These are phyloP conservation scores for Circaetus cinerascens DNA, from an alignment of 2,113 vertebrate species.

Conservation along the genomic window DNA sequence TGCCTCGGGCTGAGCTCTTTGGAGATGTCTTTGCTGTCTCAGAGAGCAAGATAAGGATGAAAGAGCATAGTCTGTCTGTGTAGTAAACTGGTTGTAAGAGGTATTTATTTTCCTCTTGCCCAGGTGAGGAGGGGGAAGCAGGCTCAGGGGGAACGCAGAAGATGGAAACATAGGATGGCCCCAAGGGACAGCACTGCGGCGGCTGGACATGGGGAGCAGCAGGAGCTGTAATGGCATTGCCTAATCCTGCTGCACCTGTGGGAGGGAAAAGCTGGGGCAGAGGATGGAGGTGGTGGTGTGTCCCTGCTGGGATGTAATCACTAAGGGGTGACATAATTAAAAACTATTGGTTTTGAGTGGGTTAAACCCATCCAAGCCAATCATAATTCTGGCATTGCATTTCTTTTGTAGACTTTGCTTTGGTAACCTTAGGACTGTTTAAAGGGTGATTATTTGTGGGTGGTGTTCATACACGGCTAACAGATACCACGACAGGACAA, in stretches of 20 bases:
- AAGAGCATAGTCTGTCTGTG: neutral
- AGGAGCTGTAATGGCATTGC: neutral
- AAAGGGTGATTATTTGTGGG: neutral
- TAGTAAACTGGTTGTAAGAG: neutral
- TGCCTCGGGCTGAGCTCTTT: neutral
- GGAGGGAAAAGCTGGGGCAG: neutral
- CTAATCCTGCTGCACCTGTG: neutral
- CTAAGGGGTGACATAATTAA: neutral
- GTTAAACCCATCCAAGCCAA: neutral
- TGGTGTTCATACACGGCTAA: neutral
- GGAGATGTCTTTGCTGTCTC: neutral
- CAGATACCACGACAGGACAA: neutral
- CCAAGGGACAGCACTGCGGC: rapidly evolving
- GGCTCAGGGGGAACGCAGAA: neutral
- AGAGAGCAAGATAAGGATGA: neutral
- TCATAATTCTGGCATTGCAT: neutral
- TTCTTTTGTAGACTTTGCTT: neutral
- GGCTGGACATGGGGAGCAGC: rapidly evolving
- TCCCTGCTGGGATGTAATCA: neutral
- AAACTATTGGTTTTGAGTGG: neutral
- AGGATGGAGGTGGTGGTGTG: neutral
- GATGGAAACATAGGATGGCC: neutral
- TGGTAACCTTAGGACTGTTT: neutral
- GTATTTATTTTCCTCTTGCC: neutral
- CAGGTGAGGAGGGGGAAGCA: neutral